A percentile compares a stretch with the other conserved stretches of the same genome.
Evolutionary conservation across 2,797 vertebrate genomes (phyloP).

Genomic region (Pipistrellus kuhlii): DNA sequence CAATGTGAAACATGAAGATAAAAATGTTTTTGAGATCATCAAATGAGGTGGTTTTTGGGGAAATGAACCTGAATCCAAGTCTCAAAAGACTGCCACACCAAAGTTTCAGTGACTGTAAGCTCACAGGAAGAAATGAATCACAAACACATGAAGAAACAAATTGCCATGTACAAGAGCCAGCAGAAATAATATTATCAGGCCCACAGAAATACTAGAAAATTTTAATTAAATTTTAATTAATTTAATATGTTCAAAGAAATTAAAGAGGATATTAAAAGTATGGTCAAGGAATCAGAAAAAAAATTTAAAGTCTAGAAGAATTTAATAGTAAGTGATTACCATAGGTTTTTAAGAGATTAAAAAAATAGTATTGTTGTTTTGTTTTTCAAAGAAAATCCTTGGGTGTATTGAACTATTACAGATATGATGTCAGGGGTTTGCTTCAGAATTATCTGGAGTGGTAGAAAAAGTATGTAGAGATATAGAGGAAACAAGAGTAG

Average conservation of each 20-base stretch:
- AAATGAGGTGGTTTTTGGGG: neutral
- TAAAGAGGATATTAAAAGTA: neutral
- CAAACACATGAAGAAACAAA: neutral
- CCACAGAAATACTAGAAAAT: neutral
- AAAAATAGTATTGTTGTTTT: neutral
- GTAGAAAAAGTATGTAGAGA: neutral
- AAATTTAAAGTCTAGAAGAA: neutral
- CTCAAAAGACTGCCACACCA: neutral
- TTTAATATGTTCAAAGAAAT: neutral
- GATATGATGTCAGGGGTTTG: neutral
- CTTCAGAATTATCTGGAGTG: conserved; percentile 3
- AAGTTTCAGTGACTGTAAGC: neutral
- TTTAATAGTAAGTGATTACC: neutral
- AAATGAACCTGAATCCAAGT: neutral
- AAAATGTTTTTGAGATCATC: conserved; percentile 27
- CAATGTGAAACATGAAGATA: conserved; percentile 19
- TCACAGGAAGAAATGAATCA: neutral
- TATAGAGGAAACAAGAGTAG: neutral
- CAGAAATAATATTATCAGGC: neutral
- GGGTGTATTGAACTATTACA: neutral
- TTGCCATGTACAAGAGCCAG: neutral
- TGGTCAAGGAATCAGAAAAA: neutral
- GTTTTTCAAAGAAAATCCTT: conserved; percentile 5
- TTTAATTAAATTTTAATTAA: neutral
- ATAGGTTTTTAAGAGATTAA: neutral